These are phyloP conservation scores for Trichacis sp. DNA, from an alignment of 2,888 invertebrate species.

Conservation along the genomic window DNA sequence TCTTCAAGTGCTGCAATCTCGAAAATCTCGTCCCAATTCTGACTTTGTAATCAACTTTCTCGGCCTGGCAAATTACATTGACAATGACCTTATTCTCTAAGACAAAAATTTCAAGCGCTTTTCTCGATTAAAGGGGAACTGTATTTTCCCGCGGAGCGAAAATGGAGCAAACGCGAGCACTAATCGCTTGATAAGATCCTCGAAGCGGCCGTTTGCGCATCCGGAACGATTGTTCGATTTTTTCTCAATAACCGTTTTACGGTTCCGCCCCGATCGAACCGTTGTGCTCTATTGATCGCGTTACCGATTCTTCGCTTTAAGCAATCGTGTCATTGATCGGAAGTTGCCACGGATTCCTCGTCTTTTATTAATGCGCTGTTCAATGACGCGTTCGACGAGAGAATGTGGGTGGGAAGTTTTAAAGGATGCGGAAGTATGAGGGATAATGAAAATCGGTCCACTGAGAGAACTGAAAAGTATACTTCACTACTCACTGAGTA, in stretches of 20 bases:
- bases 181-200: conserved; percentile 9
- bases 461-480: too few relatives aligned
- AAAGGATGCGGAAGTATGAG: too few relatives aligned
- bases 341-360: too few relatives aligned
- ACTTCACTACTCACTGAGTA: too few relatives aligned
- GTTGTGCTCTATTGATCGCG: conserved; percentile 43
- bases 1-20: neutral
- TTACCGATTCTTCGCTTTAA: conserved; percentile 28
- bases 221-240: conserved; percentile 19
- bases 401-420: too few relatives aligned
- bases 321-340: conserved; percentile 31
- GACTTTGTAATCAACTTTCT: neutral
- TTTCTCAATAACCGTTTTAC: conserved; percentile 25
- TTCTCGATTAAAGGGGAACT: too few relatives aligned
- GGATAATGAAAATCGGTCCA: too few relatives aligned
- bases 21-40: neutral
- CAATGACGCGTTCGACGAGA: too few relatives aligned
- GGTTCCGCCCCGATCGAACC: conserved; percentile 24
- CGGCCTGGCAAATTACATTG: neutral
- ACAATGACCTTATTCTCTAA: neutral
- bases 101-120: neutral
- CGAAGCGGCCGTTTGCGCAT: conserved; percentile 7
- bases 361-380: too few relatives aligned
- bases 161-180: conserved; percentile 6
- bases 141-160: neutral